Evolutionary conservation across 2,113 vertebrate genomes (phyloP), one percentile per base, ranked within the genome.

Genomic region (Anhinga rufa): DNA sequence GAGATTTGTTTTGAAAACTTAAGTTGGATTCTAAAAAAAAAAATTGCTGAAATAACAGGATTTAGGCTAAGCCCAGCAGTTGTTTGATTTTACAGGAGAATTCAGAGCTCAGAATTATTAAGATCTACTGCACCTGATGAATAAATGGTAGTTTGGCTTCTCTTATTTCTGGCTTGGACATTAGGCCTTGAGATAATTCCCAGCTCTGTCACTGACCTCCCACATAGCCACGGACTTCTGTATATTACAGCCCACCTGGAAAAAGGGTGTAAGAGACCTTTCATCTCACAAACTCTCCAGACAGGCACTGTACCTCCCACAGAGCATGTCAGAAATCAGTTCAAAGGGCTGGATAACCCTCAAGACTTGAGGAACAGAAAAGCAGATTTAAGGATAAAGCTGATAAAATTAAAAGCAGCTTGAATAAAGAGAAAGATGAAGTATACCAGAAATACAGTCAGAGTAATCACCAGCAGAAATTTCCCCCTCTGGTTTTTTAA

Each of bases 371-470:
- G 66, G 17, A 95, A 55, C 17, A 89, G 58, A 87, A 82, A 82
- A 76, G 78, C 7, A 91, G 88, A 94, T 91, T 78, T 88, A 94
- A 88, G 32, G 14, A 38, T 77, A 77, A 90, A 88, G 42, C 38
- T 88, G 82, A 90, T 83, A 85, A 87, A 90, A 95, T 77, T 80
- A 90, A 95, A 95, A 91, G 26, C 49, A 74, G 46, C 48, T 83
- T 90, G 62, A 74, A 86, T 66, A 87, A 92, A 76, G 28, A 71
- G 25, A 84, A 86, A 79, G 14, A 80, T 48, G n/a, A 89, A 86
- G 7, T 66, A 79, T 42, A 69, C 6, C 54, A 87, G 49, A 88
- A 90, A 85, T 74, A 80, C 68, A 55, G n/a, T 60, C 40, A 51
- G 86, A 86, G 42, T 68, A 70, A 86, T 83, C 58, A 92, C 9